Conservation (phyloP, 2,888 invertebrate genomes). For the Morpho helenor region DNA sequence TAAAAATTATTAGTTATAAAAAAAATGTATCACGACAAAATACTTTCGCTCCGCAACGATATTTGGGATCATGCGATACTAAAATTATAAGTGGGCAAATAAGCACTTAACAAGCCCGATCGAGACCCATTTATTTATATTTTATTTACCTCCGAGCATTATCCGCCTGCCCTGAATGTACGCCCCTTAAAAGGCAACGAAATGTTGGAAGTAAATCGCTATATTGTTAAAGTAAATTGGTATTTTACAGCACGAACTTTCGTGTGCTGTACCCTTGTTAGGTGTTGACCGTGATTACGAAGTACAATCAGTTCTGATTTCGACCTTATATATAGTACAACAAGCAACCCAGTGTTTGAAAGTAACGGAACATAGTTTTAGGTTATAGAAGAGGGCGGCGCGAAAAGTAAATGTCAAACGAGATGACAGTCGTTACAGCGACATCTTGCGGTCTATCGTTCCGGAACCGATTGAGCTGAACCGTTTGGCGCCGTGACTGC, state of each 20-base stretch:
- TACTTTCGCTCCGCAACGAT: conserved; percentile 11
- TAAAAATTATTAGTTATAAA: conserved; percentile 3
- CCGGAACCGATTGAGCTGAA: conserved; percentile 14
- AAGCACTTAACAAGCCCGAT: conserved; percentile 36
- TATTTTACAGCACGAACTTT: conserved; percentile 69
- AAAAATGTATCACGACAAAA: not conserved
- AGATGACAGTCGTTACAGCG: conserved; percentile 54
- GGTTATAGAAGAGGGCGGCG: conserved; percentile 27
- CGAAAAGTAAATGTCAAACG: conserved; percentile 59
- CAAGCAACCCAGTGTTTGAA: conserved; percentile 13
- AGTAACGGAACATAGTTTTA: conserved; percentile 17
- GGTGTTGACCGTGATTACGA: conserved; percentile 32
- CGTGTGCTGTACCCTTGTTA: conserved; percentile 58
- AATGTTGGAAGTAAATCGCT: conserved; percentile 64
- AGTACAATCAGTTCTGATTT: conserved; percentile 17
- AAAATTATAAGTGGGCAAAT: conserved; percentile 53
- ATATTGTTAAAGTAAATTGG: conserved; percentile 75
- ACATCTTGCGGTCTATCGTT: conserved; percentile 47
- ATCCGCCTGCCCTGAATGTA: conserved; percentile 60
- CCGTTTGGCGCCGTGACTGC: conserved; percentile 8
- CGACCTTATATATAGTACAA: conserved; percentile 14
- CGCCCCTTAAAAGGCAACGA: conserved; percentile 61
- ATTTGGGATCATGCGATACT: conserved; percentile 42
- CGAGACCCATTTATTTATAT: conserved; percentile 44
- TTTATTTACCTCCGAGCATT: conserved; percentile 50